phyloP scores from a whole-genome alignment of 2,797 vertebrate species.

The Allobates femoralis region DNA sequence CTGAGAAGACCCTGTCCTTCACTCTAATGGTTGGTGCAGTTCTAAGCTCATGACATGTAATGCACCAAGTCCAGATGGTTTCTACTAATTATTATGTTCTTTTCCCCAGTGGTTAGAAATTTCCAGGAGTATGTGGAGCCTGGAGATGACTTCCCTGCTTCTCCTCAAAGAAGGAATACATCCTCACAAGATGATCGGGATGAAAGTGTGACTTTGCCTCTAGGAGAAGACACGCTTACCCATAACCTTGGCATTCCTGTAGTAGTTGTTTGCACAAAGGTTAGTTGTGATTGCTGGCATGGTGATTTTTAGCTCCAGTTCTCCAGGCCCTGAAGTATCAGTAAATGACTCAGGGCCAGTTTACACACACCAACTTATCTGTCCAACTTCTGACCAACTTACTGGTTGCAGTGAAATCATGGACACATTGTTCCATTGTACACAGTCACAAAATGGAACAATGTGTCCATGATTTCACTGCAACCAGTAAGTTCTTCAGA shows the following conservation, averaged over 20 bases:
- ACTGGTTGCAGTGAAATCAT: too few species aligned
- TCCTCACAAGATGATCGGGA: constrained; percentile 83
- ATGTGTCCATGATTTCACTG: too few species aligned
- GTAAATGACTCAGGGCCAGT: too few species aligned
- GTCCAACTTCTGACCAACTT: too few species aligned
- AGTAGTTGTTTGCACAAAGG: constrained; percentile 97
- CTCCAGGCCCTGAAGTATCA: too few species aligned
- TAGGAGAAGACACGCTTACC: constrained; percentile 95
- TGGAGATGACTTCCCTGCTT: constrained; percentile 89
- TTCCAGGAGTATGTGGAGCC: constrained; percentile 98
- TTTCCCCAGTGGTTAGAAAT: constrained; percentile 90
- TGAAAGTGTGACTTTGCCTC: constrained; percentile 90
- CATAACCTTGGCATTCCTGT: constrained; percentile 96
- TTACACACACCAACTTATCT: too few species aligned
- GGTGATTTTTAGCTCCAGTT: not conserved
- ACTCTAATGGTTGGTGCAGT: too few species aligned
- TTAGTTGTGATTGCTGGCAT: constrained; percentile 72
- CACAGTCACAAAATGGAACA: too few species aligned
- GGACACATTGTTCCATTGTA: too few species aligned
- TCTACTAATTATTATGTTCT: not conserved
- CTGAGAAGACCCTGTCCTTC: too few species aligned
- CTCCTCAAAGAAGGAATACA: constrained; percentile 90
- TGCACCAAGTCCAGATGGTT: not conserved
- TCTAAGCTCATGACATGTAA: not conserved
- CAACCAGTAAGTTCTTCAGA: too few species aligned